Evolutionary conservation across 2,113 vertebrate species (phyloP), one percentile per base, ranked within the genome.

Genomic region (Syngnathus floridae): DNA sequence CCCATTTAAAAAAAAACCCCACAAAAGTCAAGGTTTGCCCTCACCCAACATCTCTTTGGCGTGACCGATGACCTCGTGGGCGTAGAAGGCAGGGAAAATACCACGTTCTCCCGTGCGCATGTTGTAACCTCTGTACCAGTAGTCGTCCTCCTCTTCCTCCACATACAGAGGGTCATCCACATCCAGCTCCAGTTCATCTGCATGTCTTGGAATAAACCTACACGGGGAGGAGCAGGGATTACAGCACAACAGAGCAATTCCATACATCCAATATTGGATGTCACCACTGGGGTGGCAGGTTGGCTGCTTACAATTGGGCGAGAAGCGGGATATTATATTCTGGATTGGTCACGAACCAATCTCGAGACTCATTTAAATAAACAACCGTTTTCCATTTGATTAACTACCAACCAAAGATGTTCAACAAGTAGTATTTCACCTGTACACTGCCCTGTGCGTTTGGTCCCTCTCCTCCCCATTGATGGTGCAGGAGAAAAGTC

Each of bases 41-140:
- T 84, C 74, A 97, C 96, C 93, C 45, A 91, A 51, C 66, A 90
- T 26, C 2, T 96, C 94, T 74, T 93, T 94, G 57, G 91, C 90
- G 36, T 92, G 94, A 16, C 94, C 89, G 0, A 94, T 89, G 19
- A 97, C 94, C 38, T 95, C 95, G 0, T 97, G 94, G 43, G 95
- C 95, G 0, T 98, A 98, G 84, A 97, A 98, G 37, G 95, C 94
- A 0, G 96, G 96, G 73, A 98, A 98, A 70, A 98, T 95, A 0
- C 96, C 96, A 1, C 92, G 85, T 79, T 97, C 95, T 1, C 96
- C 95, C 0, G 96, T 98, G 6, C 95, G 89, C 96, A 98, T 98
- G 86, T 98, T 98, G 79, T 96, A 98, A 14, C 96, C 96, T 7
- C 93, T 86, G 86, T 94, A 98, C 96, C 96, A 98, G 84, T 95